Evolutionary conservation across 2,113 vertebrate genomes (phyloP).

Genomic region (Camelus dromedarius): DNA sequence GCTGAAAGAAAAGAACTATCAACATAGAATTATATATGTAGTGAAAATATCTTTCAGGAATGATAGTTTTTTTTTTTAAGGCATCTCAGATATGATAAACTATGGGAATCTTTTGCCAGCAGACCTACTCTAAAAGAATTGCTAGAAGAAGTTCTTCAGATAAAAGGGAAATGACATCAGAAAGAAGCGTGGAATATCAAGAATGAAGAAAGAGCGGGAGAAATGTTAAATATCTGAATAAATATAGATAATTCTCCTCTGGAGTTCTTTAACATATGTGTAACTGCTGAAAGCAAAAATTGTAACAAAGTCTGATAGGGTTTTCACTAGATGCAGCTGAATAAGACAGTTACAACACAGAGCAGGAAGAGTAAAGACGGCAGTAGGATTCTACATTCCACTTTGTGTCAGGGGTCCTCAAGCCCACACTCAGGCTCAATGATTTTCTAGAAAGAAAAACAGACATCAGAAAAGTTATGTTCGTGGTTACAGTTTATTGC

Average conservation of each 20-base stretch:
- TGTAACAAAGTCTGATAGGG: background rate
- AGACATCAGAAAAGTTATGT: background rate
- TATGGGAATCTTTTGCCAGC: background rate
- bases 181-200: background rate
- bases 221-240: background rate
- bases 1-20: background rate
- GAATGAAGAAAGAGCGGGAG: background rate
- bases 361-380: background rate
- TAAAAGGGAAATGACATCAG: background rate
- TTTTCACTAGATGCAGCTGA: background rate
- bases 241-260: background rate
- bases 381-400: background rate
- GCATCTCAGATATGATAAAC: background rate
- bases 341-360: background rate
- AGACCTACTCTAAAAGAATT: background rate
- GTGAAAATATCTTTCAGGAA: slow-evolving; percentile 21
- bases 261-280: slow-evolving; percentile 10
- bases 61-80: background rate
- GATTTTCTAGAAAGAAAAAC: background rate
- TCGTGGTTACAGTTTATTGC: background rate
- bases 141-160: background rate
- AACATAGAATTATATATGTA: background rate
- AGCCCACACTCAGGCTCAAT: background rate
- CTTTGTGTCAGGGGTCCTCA: background rate
- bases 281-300: background rate